A percentile compares a stretch with the other conserved stretches of the same genome.
Evolutionary conservation across 2,797 vertebrate species (phyloP).

Genomic region (Mionectes olivaceus): DNA sequence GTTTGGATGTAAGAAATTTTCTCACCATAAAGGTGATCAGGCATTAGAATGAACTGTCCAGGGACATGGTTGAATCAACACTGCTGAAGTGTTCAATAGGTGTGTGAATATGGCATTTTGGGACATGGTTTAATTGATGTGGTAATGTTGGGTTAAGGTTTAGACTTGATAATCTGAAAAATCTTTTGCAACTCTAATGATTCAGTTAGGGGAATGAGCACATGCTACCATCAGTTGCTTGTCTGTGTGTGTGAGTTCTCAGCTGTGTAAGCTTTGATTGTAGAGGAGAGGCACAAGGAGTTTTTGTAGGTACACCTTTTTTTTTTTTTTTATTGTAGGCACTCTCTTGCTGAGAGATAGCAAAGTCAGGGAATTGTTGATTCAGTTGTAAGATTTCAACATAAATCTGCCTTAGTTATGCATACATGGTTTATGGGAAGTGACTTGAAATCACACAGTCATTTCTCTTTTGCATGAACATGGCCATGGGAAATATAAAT

Average conservation of each 20-base stretch:
- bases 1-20: neutral
- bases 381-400: neutral
- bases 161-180: neutral
- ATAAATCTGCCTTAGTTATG: neutral
- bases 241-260: neutral
- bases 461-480: neutral
- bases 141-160: neutral
- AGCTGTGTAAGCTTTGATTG: neutral
- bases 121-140: neutral
- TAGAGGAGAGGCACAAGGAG: neutral
- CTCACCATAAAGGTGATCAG: neutral
- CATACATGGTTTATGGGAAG: neutral
- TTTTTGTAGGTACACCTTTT: neutral
- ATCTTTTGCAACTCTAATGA: neutral
- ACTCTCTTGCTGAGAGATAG: neutral
- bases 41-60: neutral
- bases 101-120: neutral
- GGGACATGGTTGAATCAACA: neutral
- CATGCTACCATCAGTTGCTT: neutral
- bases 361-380: neutral
- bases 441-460: neutral
- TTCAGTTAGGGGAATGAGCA: neutral
- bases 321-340: neutral
- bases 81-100: neutral
- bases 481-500: neutral